Evolutionary conservation across 2,888 invertebrate genomes (phyloP), one percentile per base, ranked within the genome.

Genomic region (Fabriciana adippe): DNA sequence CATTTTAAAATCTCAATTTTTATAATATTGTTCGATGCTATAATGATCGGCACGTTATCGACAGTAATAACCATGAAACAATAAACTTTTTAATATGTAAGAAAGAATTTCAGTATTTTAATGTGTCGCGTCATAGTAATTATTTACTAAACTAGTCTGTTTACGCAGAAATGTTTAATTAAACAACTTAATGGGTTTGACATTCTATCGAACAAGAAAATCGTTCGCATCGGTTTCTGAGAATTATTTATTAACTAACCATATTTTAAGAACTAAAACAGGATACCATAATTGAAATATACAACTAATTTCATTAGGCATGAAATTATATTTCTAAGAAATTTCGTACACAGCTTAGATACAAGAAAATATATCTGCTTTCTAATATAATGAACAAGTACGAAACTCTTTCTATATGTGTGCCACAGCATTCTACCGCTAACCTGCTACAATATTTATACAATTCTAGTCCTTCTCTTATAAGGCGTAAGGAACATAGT

Each of bases 171-270:
- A 55, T 59, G 26, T 59, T 18, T 53, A 59, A 59, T 57, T 60
- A 59, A 56, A 47, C 31, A 47, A 59, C 18, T 59, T 65, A 53
- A 57, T 54, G 54, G 51, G 48, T 60, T 66, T 60, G 54, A 54
- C 60, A 60, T 66, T 66, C 35, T 50, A 55, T 66, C 54, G 41
- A 66, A 57, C 45, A 53, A 57, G 57, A 57, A 60, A 66, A 61
- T 60, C 14, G 50, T 41, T 18, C 48, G 13, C 15, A 21, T 54
- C 48, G 18, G 16, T 26, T 66, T 55, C 66, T 41, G 48, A 54
- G 66, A 66, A 66, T 35, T 35, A 50, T 50, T 54, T 35, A 66
- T 54, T 54, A 66, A 66, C 55, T 60, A 61, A 48, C 31, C 54
- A 45, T 60, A 60, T 60, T 66, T 61, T 65, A 16, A 53, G 57